Conservation (phyloP, 2,797 vertebrate genomes). For the Chiroxiphia lanceolata region DNA sequence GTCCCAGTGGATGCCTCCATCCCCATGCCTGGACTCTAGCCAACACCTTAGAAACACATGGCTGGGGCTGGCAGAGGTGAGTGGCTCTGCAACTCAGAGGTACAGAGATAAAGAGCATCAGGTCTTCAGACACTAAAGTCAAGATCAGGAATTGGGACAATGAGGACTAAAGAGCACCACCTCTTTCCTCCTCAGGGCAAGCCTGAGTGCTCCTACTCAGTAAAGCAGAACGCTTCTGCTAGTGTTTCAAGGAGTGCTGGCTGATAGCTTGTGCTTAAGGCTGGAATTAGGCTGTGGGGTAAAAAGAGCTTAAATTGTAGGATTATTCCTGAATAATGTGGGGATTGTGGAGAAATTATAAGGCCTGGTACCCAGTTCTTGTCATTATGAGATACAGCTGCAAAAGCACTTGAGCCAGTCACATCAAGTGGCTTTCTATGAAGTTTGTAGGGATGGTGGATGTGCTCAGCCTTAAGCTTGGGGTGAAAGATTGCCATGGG, state of each 20-base stretch:
- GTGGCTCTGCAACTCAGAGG: neutral
- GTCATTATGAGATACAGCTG: neutral
- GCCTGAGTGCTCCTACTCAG: neutral
- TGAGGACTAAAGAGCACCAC: neutral
- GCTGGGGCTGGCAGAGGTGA: neutral
- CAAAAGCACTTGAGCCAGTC: neutral
- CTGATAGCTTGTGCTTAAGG: neutral
- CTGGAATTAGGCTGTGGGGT: neutral
- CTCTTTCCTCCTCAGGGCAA: neutral
- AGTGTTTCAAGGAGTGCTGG: neutral
- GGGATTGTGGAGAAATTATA: neutral
- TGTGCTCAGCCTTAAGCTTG: neutral
- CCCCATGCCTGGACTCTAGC: fast-evolving
- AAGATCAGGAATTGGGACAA: neutral
- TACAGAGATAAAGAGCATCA: fast-evolving
- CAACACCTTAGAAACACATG: neutral
- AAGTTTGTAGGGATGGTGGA: neutral
- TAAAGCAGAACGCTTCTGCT: neutral
- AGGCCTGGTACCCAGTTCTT: neutral
- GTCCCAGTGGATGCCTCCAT: neutral
- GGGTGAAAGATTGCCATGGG: neutral
- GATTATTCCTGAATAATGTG: neutral
- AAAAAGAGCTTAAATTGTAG: neutral
- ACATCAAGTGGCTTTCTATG: neutral
- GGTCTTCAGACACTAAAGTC: neutral